Percentiles rank a stretch among this genome's conserved stretches.
Evolutionary conservation across 1,140 invertebrate species (phyloP).

Genomic region (Philaenus spumarius): DNA sequence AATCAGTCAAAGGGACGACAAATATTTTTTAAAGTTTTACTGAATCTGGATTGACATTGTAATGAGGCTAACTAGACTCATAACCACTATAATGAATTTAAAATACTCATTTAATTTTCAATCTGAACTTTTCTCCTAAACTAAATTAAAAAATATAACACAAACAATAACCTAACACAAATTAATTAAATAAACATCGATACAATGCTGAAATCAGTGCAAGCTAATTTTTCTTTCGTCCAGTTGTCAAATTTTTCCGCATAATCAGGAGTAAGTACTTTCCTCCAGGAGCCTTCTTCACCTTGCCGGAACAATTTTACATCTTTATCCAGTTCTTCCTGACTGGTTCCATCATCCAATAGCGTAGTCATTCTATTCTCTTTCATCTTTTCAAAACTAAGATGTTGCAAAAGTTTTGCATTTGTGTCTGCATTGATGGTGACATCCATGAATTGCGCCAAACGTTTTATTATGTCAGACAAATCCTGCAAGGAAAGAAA

Average conservation of each 20-base stretch:
- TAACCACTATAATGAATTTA: no score
- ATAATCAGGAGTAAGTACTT: conserved; percentile 44
- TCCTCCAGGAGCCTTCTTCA: conserved; percentile 26
- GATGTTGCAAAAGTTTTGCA: conserved; percentile 56
- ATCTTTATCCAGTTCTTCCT: conserved; percentile 34
- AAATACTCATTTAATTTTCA: no score
- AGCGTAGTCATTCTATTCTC: conserved; percentile 22
- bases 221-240: conserved; percentile 43
- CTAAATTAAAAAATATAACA: no score
- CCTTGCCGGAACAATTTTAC: conserved; percentile 54
- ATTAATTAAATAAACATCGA: conserved; percentile 6
- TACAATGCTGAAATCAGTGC: conserved; percentile 24
- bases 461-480: conserved; percentile 50
- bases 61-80: no score
- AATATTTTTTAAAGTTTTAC: no score
- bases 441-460: conserved; percentile 66
- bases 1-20: no score
- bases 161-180: no score
- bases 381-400: conserved; percentile 62
- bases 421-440: conserved; percentile 55
- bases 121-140: no score
- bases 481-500: conserved; percentile 43
- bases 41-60: no score
- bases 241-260: conserved; percentile 49
- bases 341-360: conserved; percentile 23